Evolutionary conservation across 2,888 invertebrate genomes (phyloP).

Genomic region (Branchipolynoe longqiensis): DNA sequence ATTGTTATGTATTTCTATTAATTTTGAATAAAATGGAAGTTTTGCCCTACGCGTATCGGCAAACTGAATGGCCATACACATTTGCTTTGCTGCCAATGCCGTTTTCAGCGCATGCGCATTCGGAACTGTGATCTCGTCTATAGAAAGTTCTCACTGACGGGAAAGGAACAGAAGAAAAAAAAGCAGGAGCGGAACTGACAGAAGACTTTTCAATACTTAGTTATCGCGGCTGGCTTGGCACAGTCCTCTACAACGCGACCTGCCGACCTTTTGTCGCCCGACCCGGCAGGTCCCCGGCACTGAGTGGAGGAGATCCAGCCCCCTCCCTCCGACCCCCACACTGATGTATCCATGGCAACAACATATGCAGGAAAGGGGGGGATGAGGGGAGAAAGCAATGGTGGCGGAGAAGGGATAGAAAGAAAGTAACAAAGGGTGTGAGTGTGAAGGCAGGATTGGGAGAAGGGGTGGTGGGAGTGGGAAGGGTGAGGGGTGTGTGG

Average conservation of each 20-base stretch:
- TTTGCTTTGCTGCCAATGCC: too few species aligned
- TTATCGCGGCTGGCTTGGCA: constrained; percentile 38
- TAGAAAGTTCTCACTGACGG: too few species aligned
- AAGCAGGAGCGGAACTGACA: constrained; percentile 23
- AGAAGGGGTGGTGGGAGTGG: not conserved
- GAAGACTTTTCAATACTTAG: constrained; percentile 48
- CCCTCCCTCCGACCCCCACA: too few species aligned
- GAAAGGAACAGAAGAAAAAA: too few species aligned
- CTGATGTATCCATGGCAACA: constrained; percentile 46
- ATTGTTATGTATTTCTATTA: too few species aligned
- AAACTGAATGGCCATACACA: too few species aligned
- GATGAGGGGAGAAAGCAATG: not conserved
- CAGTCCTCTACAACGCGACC: constrained; percentile 15
- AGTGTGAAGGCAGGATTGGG: not conserved
- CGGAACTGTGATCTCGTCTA: too few species aligned
- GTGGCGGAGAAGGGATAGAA: not conserved
- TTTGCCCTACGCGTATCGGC: too few species aligned
- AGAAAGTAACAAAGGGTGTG: too few species aligned
- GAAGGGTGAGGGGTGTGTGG: not conserved
- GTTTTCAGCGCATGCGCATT: too few species aligned
- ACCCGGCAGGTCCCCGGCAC: not conserved
- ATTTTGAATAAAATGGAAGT: too few species aligned
- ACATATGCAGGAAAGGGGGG: constrained; percentile 26
- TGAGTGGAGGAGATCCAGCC: too few species aligned
- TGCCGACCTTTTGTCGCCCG: constrained; percentile 11